These are phyloP conservation scores for Maniola hyperantus DNA, from an alignment of 2,888 invertebrate genomes.

Conservation along the genomic window DNA sequence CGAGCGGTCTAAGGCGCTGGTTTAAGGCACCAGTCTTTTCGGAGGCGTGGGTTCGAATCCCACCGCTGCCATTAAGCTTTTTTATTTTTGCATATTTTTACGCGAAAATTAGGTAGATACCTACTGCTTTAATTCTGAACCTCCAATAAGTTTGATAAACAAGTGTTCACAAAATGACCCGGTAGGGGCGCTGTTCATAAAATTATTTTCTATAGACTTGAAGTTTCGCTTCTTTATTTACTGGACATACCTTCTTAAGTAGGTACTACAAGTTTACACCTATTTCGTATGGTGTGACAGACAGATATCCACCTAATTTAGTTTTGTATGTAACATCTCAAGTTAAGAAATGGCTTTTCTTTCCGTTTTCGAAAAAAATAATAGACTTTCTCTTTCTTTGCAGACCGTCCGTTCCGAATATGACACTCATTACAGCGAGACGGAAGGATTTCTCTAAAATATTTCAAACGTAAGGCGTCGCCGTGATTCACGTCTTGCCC, in stretches of 20 bases:
- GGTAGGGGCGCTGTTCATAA: no score
- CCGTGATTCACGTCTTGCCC: constrained; percentile 53
- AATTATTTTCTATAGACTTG: no score
- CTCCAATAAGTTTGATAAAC: background rate
- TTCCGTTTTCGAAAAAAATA: no score
- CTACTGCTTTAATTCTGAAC: background rate
- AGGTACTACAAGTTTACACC: no score
- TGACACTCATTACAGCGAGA: constrained; percentile 78
- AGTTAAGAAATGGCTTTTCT: no score
- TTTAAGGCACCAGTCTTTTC: constrained; percentile 82
- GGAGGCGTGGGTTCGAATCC: constrained; percentile 91
- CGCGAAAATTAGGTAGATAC: no score
- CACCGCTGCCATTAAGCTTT: constrained; percentile 85
- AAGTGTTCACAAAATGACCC: no score
- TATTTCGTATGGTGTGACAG: no score
- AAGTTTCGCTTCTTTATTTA: no score
- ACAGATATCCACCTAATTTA: no score
- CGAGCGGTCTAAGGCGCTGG: constrained; percentile 96
- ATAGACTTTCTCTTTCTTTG: constrained; percentile 41
- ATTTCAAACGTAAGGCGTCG: constrained; percentile 76
- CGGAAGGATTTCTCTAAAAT: constrained; percentile 79
- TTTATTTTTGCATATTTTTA: background rate
- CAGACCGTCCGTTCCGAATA: constrained; percentile 64
- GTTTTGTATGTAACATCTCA: no score
- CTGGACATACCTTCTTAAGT: no score